phyloP scores from a whole-genome alignment of 2,113 vertebrate genomes.

The Muscicapa adusta region DNA sequence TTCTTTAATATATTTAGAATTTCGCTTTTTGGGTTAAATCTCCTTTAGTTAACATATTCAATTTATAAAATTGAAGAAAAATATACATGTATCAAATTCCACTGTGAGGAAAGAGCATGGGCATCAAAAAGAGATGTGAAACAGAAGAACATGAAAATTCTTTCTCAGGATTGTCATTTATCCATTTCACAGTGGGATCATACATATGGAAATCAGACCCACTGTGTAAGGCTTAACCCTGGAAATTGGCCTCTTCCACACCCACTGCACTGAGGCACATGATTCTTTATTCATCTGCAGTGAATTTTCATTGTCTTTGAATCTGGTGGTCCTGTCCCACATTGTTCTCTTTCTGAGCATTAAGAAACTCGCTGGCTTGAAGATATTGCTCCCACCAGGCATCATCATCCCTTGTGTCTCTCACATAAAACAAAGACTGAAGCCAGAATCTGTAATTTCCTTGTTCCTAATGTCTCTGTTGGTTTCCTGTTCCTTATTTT shows the following conservation, averaged over 20 bases:
- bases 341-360: neutral
- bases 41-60: neutral
- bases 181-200: neutral
- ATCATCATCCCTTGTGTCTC: neutral
- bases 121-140: neutral
- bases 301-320: neutral
- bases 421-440: neutral
- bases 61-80: neutral
- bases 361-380: neutral
- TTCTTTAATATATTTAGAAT: neutral
- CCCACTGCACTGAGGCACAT: neutral
- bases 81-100: neutral
- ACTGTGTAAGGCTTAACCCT: neutral
- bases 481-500: slow-evolving; percentile 11
- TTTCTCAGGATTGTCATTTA: neutral
- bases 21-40: neutral
- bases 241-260: neutral
- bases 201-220: neutral
- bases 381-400: neutral
- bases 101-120: neutral
- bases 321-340: neutral
- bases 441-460: neutral
- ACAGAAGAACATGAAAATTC: neutral
- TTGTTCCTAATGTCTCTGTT: neutral
- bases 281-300: neutral